These are phyloP conservation scores for Therioaphis trifolii DNA, from an alignment of 2,888 invertebrate species.

Conservation along the genomic window DNA sequence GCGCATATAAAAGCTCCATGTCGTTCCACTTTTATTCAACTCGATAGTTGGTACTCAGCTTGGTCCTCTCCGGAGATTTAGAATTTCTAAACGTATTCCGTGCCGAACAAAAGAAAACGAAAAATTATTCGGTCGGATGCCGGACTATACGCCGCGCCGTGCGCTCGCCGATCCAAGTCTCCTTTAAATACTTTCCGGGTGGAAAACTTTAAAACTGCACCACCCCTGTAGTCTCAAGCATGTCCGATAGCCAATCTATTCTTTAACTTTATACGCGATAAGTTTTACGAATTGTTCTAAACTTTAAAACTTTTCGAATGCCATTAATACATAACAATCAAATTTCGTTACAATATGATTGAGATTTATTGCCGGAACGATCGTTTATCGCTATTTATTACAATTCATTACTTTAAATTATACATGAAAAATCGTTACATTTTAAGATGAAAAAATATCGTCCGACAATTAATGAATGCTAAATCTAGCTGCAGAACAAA, in stretches of 20 bases:
- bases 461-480: too few species aligned
- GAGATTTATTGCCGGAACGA: conserved; percentile 19
- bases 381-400: not conserved
- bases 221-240: not conserved
- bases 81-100: conserved; percentile 29
- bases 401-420: not conserved
- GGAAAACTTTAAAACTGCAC: conserved; percentile 7
- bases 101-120: conserved; percentile 36
- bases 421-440: too few species aligned
- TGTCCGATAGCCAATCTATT: conserved; percentile 24
- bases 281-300: conserved; percentile 39
- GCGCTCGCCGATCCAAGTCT: not conserved
- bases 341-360: not conserved
- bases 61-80: conserved; percentile 21
- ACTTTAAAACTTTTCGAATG: conserved; percentile 40
- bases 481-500: too few species aligned
- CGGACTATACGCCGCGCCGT: not conserved
- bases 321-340: not conserved
- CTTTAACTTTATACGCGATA: not conserved
- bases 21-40: conserved; percentile 48
- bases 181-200: conserved; percentile 24
- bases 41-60: not conserved
- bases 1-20: conserved; percentile 39
- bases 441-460: too few species aligned
- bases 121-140: conserved; percentile 18